phyloP scores from a whole-genome alignment of 1,140 invertebrate genomes.

The Monochamus saltuarius region DNA sequence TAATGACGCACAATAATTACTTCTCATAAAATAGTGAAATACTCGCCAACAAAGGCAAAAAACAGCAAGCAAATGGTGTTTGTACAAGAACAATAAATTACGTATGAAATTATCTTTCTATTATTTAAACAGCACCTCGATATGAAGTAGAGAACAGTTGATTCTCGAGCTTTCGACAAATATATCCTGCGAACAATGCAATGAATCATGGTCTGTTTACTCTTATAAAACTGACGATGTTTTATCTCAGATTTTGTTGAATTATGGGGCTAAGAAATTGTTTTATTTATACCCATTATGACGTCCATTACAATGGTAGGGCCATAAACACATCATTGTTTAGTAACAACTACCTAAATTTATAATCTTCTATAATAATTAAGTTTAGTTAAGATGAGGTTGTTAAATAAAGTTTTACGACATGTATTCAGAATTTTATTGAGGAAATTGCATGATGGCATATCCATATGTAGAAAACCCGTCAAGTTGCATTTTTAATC shows the following conservation, averaged over 20 bases:
- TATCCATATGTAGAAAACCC: too few relatives aligned
- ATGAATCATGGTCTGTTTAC: slow-evolving; percentile 20
- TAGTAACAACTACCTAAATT: too few relatives aligned
- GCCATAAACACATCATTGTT: not conserved
- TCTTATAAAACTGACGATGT: slow-evolving; percentile 13
- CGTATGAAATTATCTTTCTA: slow-evolving; percentile 24
- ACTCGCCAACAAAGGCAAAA: not conserved
- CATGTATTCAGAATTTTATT: too few relatives aligned
- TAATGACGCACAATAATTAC: not conserved
- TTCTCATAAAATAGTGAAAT: slow-evolving; percentile 1
- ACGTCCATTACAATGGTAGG: slow-evolving; percentile 3
- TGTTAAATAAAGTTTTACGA: too few relatives aligned
- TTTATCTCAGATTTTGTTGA: slow-evolving; percentile 11
- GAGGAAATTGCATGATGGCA: too few relatives aligned
- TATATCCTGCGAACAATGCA: slow-evolving; percentile 21
- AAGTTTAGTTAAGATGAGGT: too few relatives aligned
- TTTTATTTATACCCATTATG: slow-evolving; percentile 5
- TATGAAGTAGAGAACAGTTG: slow-evolving; percentile 15
- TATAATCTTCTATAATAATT: too few relatives aligned
- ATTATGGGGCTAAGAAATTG: slow-evolving; percentile 3
- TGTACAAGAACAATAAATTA: slow-evolving; percentile 22
- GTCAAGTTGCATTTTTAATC: too few relatives aligned
- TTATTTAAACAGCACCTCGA: slow-evolving; percentile 23
- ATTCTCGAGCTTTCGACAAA: slow-evolving; percentile 22
- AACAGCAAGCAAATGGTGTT: slow-evolving; percentile 16